Evolutionary conservation across 1,140 invertebrate species (phyloP).

Genomic region (Procambarus virginalis): DNA sequence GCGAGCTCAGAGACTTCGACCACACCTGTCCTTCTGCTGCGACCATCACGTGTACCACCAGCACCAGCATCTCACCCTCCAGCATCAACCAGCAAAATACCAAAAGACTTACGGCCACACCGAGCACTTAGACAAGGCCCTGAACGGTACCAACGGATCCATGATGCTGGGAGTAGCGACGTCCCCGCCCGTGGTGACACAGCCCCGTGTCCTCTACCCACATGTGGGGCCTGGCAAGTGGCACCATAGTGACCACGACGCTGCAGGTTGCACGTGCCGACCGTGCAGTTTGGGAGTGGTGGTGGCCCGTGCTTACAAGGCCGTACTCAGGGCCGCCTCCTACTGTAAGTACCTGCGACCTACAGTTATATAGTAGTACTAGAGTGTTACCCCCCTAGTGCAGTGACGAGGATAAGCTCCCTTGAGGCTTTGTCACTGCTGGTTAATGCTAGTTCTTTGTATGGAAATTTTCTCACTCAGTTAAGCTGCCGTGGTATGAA

Average conservation of each 20-base stretch:
- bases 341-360: constrained; percentile 37
- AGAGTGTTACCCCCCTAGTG: no score
- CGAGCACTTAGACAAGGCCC: not conserved
- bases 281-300: constrained; percentile 36
- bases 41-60: constrained; percentile 29
- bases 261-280: constrained; percentile 21
- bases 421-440: no score
- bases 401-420: no score
- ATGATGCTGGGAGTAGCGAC: not conserved
- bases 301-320: constrained; percentile 38
- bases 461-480: no score
- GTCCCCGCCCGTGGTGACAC: not conserved
- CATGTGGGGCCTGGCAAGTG: constrained; percentile 8
- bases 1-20: constrained; percentile 19
- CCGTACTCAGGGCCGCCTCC: constrained; percentile 39
- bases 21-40: not conserved
- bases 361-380: no score
- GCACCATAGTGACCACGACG: not conserved
- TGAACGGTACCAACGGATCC: not conserved
- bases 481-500: no score
- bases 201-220: not conserved
- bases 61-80: not conserved
- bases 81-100: not conserved
- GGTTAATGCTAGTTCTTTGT: no score
- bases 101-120: not conserved